Evolutionary conservation across 2,797 vertebrate genomes (phyloP).

Genomic region (Myiotriccus ornatus): DNA sequence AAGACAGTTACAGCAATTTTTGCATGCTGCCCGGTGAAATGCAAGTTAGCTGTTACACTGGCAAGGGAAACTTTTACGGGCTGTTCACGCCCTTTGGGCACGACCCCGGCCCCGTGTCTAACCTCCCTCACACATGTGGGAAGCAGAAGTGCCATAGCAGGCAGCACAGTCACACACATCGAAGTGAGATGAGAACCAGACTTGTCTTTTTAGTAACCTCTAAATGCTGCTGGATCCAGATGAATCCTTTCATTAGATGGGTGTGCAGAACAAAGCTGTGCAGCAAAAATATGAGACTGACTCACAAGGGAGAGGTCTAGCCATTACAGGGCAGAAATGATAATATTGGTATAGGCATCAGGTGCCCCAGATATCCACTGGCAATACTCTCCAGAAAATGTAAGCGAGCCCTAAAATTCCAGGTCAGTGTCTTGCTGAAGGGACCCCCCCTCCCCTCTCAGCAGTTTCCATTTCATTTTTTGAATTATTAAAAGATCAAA

Average conservation of each 20-base stretch:
- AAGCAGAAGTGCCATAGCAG: not conserved
- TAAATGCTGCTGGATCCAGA: not conserved
- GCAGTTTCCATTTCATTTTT: slow-evolving; percentile 68
- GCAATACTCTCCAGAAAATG: not conserved
- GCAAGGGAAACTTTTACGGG: not conserved
- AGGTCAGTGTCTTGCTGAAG: not conserved
- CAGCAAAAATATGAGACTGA: not conserved
- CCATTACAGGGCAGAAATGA: not conserved
- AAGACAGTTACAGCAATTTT: not conserved
- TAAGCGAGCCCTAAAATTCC: not conserved
- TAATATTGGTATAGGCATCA: not conserved
- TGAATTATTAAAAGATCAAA: slow-evolving; percentile 77
- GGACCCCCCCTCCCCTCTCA: not conserved
- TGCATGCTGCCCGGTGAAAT: not conserved
- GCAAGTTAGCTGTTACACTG: not conserved
- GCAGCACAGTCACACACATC: not conserved
- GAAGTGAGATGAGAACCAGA: slow-evolving; percentile 16
- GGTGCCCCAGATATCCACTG: not conserved
- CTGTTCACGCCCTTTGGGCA: slow-evolving; percentile 18
- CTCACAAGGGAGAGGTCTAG: not conserved
- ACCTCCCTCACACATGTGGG: not conserved
- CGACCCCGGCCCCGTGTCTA: accelerated
- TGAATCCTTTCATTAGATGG: not conserved
- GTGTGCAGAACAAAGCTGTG: accelerated
- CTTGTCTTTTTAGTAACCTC: not conserved